A percentile compares a stretch with the other conserved stretches of the same genome.
These are phyloP conservation scores for Dasypolia templi DNA, from an alignment of 2,888 invertebrate genomes.

Conservation along the genomic window DNA sequence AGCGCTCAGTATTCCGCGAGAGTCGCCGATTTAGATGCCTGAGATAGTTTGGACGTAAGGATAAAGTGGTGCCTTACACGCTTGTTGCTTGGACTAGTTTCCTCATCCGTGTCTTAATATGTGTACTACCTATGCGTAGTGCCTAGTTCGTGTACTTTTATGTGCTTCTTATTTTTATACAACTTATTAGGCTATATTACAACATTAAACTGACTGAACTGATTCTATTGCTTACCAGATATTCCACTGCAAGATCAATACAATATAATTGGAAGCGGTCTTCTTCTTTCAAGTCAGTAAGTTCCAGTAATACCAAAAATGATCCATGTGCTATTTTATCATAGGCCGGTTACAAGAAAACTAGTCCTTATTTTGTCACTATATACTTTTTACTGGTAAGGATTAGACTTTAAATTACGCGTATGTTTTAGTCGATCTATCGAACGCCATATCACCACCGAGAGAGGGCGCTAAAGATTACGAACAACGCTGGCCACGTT, in stretches of 20 bases:
- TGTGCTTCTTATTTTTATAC: not conserved
- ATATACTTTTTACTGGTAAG: not conserved
- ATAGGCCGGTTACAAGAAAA: not conserved
- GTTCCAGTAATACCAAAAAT: not conserved
- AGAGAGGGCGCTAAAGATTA: slow-evolving; percentile 8
- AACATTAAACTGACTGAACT: not conserved
- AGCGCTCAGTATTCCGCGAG: slow-evolving; percentile 53
- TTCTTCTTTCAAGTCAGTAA: not conserved
- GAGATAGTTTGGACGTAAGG: slow-evolving; percentile 57
- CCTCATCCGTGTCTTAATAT: slow-evolving; percentile 53
- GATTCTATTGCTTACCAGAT: not conserved
- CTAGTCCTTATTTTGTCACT: too few species aligned
- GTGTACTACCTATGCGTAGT: not conserved
- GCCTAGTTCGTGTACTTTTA: slow-evolving; percentile 2
- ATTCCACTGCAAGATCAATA: not conserved
- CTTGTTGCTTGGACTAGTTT: slow-evolving; percentile 45
- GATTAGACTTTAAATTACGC: not conserved
- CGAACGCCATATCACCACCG: not conserved
- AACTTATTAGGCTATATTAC: not conserved
- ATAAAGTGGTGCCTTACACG: slow-evolving; percentile 36
- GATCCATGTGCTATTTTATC: not conserved
- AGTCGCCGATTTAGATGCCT: slow-evolving; percentile 49
- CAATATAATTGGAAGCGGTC: not conserved
- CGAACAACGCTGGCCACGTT: not conserved
- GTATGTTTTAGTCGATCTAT: too few species aligned